Evolutionary conservation across 2,797 vertebrate species (phyloP).

Genomic region (Anisognathus igniventris): DNA sequence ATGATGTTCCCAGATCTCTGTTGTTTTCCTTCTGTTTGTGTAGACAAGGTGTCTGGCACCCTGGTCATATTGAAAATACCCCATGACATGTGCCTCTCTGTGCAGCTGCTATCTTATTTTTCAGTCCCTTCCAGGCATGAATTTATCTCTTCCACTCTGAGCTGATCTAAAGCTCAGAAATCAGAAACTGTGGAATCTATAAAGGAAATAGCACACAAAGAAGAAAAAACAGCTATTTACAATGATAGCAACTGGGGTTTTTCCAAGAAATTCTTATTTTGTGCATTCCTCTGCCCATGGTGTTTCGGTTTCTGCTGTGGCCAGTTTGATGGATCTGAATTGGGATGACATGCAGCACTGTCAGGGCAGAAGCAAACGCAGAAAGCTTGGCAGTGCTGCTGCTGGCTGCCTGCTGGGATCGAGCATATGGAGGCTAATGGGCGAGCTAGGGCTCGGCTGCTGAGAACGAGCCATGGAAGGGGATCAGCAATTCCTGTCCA

Average conservation of each 20-base stretch:
- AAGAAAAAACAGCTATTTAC: conserved; percentile 40
- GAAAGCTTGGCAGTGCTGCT: background rate
- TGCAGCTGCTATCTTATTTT: background rate
- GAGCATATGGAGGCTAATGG: background rate
- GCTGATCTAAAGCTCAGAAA: background rate
- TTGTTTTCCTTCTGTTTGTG: background rate
- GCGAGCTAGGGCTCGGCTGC: background rate
- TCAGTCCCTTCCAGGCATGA: background rate
- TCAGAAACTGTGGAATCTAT: background rate
- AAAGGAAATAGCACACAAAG: background rate
- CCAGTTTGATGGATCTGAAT: background rate
- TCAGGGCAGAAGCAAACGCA: background rate
- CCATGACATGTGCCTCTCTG: background rate
- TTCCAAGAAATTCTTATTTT: conserved; percentile 26
- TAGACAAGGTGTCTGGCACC: background rate
- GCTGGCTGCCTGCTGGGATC: background rate
- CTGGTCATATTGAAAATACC: background rate
- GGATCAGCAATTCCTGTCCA: background rate
- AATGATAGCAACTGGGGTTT: background rate
- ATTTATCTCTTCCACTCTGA: background rate
- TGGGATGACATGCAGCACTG: background rate
- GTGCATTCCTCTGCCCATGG: background rate
- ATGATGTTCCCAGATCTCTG: accelerated
- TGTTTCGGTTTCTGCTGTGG: background rate
- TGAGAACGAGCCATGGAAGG: background rate